These are phyloP conservation scores for Hypanus sabinus DNA, from an alignment of 2,113 vertebrate genomes.

Conservation along the genomic window DNA sequence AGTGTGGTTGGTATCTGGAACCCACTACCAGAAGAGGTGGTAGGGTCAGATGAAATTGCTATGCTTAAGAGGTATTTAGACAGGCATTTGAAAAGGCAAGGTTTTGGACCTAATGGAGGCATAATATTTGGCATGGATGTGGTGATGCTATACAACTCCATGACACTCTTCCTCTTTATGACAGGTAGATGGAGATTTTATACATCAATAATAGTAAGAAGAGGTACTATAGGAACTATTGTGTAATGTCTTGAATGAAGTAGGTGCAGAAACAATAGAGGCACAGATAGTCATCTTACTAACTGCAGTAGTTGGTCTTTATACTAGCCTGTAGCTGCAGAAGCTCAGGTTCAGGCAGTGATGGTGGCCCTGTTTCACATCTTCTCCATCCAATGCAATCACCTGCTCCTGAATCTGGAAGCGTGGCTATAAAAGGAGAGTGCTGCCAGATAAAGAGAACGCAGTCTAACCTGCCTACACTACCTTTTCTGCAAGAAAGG, in stretches of 20 bases:
- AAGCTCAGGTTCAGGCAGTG: neutral
- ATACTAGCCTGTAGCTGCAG: neutral
- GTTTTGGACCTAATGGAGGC: too few relatives aligned
- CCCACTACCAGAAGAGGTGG: too few relatives aligned
- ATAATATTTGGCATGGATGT: too few relatives aligned
- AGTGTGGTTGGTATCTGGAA: too few relatives aligned
- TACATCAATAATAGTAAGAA: neutral
- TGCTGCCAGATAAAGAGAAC: neutral
- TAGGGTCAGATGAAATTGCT: too few relatives aligned
- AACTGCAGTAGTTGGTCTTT: neutral
- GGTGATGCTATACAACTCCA: too few relatives aligned
- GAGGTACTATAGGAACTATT: neutral
- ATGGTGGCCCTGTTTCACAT: neutral
- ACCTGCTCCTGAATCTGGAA: neutral
- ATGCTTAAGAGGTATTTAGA: too few relatives aligned
- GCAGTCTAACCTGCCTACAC: neutral
- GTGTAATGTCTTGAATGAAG: neutral
- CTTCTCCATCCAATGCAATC: neutral
- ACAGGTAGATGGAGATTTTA: neutral
- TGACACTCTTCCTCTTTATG: too few relatives aligned
- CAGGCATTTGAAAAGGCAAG: too few relatives aligned
- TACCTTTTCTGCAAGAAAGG: neutral
- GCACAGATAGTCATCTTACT: neutral
- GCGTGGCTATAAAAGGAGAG: neutral
- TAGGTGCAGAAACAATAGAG: neutral